Conservation (phyloP, 2,888 invertebrate species). For the Drosophila robusta region DNA sequence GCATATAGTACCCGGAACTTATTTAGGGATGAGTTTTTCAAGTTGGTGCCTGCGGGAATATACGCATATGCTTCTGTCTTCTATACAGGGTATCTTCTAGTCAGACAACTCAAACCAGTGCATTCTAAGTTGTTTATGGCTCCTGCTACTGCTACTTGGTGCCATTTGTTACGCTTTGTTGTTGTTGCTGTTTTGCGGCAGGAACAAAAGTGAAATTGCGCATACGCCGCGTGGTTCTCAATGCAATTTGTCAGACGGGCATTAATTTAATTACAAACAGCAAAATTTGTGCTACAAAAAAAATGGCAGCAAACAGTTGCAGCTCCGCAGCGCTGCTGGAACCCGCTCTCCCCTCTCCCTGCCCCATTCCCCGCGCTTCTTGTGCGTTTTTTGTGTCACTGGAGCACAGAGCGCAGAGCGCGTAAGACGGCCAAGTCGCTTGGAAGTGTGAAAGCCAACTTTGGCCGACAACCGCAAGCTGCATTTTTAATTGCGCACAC, state of each 20-base stretch:
- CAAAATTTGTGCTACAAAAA: conserved; percentile 50
- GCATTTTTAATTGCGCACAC: conserved; percentile 78
- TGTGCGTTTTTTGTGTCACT: conserved; percentile 70
- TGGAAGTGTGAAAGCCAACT: conserved; percentile 31
- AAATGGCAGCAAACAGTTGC: conserved; percentile 42
- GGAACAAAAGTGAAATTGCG: conserved; percentile 54
- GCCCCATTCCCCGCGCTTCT: too few relatives aligned
- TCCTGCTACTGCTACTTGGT: conserved; percentile 27
- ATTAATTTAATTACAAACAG: conserved; percentile 70
- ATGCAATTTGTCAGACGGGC: conserved; percentile 52
- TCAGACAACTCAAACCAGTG: too few relatives aligned
- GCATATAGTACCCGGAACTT: too few relatives aligned
- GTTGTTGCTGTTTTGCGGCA: conserved; percentile 17
- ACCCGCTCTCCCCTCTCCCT: too few relatives aligned
- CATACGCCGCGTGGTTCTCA: conserved; percentile 56
- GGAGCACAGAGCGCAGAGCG: conserved; percentile 51
- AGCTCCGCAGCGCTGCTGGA: background rate
- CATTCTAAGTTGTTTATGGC: conserved; percentile 1
- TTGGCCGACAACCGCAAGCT: conserved; percentile 78
- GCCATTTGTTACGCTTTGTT: conserved; percentile 32
- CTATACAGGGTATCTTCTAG: background rate
- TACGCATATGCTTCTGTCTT: too few relatives aligned
- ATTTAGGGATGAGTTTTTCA: too few relatives aligned
- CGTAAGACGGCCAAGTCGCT: conserved; percentile 12
- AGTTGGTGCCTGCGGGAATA: too few relatives aligned